Evolutionary conservation across 2,888 invertebrate genomes (phyloP), one percentile per base, ranked within the genome.

Genomic region (Gymnoscelis rufifasciata): DNA sequence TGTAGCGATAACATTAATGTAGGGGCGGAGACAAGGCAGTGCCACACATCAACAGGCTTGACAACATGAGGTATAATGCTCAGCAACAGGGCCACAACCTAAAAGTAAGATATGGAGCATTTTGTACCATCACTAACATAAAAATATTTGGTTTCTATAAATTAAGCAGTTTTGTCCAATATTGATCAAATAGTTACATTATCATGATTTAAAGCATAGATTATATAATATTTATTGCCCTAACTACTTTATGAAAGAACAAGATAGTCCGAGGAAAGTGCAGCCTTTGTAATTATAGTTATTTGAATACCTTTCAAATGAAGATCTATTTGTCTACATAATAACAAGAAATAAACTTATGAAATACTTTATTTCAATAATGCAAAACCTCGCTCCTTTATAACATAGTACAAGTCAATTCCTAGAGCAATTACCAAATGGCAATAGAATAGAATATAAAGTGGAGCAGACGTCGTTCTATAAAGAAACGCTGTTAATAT

Each of bases 21-120:
- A 24, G 87, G 84, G 27, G 62, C 81, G 0, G 81, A 75, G 23
- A 82, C 81, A 58, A 83, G 59, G 62, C 86, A 86, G 51, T 76
- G 71, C 50, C 68, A 64, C 28, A 51, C 23, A 39, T 82, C 81
- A 73, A 81, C 60, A 0, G 83, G 80, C 19, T 67, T 70, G 78
- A 86, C 80, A 54, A 84, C 73, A 66, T 80, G 75, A 49, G 82
- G 82, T 52, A 86, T 70, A 57, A 86, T 65, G 76, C 72, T 80
- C 69, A 87, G 81, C 51, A 86, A 72, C 53, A 87, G 73, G 60
- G 83, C 82, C 73, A 86, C 72, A 74, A 81, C 83, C 86, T 87
- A 87, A 78, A 86, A 86, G 66, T 68, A 78, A 78, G 70, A 79
- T 67, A 70, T 46, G 61, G 59, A 60, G 53, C 64, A 64, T 57